Evolutionary conservation across 1,140 invertebrate species (phyloP), one percentile per base, ranked within the genome.

Genomic region (Subanguina moxae): DNA sequence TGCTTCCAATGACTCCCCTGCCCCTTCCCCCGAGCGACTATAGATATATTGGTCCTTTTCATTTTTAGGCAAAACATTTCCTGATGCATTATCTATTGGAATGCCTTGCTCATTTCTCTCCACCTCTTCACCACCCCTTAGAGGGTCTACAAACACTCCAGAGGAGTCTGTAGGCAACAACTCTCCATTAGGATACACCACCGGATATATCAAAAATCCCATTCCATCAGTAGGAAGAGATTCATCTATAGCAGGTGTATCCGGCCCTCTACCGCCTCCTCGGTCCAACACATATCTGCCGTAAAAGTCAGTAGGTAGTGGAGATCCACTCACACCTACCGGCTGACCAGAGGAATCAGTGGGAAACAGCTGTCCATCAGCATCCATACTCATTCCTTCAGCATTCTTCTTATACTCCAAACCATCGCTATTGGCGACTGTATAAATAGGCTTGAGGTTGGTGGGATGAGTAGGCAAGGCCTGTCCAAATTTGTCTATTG

Each of bases 271-370:
- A 57, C 38, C 21, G 70, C 25, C 59, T 48, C 42, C 15, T 38
- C 28, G 57, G n/a, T 62, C 27, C 19, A 65, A 15, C 32, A 77
- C 65, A 61, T 65, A 65, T 21, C 65, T 52, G 21, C 75, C 75
- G 25, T 71, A 56, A 11, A 45, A 58, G 38, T 76, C 66, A 17
- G 76, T 79, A 1, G 76, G 76, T 21, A 77, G 43, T 11, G 73
- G 74, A 23, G 62, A 62, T n/a, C 59, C 59, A 42, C 71, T 75
- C 5, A 70, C 61, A 23, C 71, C 75, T 28, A 78, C 43, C 13
- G 57, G 65, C 46, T 65, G 62, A 11, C 74, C 74, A 42, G 48
- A 28, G 17, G 46, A 59, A 57, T 77, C 69, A 13, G 76, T 78
- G 19, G 76, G 76, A 32, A 77, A 27, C 21, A 65, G 30, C 15